phyloP scores from a whole-genome alignment of 2,888 invertebrate genomes.

The Cantharis rufa region DNA sequence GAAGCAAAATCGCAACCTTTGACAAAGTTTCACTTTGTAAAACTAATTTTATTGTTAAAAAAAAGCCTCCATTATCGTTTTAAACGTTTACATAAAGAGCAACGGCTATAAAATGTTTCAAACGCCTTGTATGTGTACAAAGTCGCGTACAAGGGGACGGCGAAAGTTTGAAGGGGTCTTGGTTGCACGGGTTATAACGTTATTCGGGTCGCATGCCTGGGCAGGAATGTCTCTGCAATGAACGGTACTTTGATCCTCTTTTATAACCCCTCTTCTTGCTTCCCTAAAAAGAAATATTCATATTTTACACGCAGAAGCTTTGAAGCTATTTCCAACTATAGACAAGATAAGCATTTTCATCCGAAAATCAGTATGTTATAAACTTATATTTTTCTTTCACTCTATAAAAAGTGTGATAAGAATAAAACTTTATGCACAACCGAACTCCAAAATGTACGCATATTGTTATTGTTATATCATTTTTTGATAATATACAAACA shows the following conservation, averaged over 20 bases:
- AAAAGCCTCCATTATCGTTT: neutral
- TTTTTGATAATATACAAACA: neutral
- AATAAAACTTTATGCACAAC: conserved; percentile 22
- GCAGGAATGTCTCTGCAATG: conserved; percentile 30
- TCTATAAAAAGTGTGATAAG: conserved; percentile 19
- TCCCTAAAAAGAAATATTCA: conserved; percentile 31
- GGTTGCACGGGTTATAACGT: conserved; percentile 28
- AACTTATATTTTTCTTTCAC: conserved; percentile 15
- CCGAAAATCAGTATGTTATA: conserved; percentile 21
- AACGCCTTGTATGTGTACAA: conserved; percentile 11
- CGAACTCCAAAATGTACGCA: neutral
- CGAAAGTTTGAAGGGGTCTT: conserved; percentile 26
- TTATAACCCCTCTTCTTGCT: conserved; percentile 28
- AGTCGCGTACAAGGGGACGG: conserved; percentile 19
- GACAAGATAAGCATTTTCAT: conserved; percentile 25
- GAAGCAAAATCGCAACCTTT: neutral
- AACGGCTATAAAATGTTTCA: neutral
- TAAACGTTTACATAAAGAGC: neutral
- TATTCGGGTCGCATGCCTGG: conserved; percentile 33
- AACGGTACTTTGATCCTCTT: conserved; percentile 31
- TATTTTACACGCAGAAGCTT: conserved; percentile 30
- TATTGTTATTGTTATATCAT: conserved; percentile 7
- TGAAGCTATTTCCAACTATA: conserved; percentile 20
- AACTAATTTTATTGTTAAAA: neutral
- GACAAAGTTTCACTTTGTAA: neutral